These are phyloP conservation scores for Aphis gossypii DNA, from an alignment of 1,140 invertebrate species.

Conservation along the genomic window DNA sequence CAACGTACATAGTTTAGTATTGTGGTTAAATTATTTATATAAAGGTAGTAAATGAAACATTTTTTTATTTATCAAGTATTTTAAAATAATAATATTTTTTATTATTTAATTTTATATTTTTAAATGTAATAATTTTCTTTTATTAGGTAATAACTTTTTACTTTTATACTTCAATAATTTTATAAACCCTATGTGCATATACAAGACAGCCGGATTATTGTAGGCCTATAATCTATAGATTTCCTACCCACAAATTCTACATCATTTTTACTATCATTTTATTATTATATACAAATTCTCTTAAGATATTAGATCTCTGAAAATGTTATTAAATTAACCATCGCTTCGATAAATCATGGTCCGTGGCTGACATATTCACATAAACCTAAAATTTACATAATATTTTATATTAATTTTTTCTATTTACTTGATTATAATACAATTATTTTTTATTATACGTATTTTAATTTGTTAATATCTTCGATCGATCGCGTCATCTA, in stretches of 20 bases:
- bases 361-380: not conserved
- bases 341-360: not conserved
- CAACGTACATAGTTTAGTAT: not conserved
- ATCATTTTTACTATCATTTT: not conserved
- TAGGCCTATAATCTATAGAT: too few relatives aligned
- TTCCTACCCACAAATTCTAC: not conserved
- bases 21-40: not conserved
- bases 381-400: not conserved
- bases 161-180: not conserved
- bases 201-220: too few relatives aligned
- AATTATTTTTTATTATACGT: not conserved
- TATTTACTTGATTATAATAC: not conserved
- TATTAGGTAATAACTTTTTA: not conserved
- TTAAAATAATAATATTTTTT: not conserved
- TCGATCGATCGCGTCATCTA: not conserved
- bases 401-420: not conserved
- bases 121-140: not conserved
- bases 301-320: too few relatives aligned
- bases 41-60: not conserved
- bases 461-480: not conserved
- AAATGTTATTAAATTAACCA: not conserved
- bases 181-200: not conserved
- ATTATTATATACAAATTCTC: not conserved
- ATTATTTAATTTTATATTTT: too few relatives aligned
- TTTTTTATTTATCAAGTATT: not conserved